Percentiles rank a stretch among this genome's conserved stretches.
phyloP scores from a whole-genome alignment of 35 echinoderm and acorn worm genomes.

The Stichopus chloronotus region DNA sequence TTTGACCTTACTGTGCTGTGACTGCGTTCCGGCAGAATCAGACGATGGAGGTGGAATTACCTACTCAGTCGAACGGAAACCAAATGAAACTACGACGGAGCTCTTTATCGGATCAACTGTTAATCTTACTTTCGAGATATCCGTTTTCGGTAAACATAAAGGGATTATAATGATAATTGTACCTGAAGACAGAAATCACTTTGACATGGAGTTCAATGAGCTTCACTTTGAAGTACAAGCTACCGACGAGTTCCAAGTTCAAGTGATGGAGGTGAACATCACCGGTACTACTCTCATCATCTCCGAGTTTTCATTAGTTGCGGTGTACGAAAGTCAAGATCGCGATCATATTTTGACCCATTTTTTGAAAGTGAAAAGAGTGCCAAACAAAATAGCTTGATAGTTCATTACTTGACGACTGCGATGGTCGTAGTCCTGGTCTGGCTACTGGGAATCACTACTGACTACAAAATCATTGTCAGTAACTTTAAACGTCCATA shows the following conservation, averaged over 20 bases:
- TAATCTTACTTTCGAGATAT: neutral
- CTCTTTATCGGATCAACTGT: neutral
- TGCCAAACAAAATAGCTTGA: neutral
- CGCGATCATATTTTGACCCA: neutral
- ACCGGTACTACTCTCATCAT: neutral
- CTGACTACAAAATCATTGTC: constrained; percentile 24
- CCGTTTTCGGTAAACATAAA: neutral
- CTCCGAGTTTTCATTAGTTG: neutral
- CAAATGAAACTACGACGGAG: neutral
- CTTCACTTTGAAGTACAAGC: neutral
- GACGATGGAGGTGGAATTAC: no score
- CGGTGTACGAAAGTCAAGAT: neutral
- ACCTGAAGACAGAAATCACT: neutral
- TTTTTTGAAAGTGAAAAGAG: constrained; percentile 1
- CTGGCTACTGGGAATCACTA: constrained; percentile 9
- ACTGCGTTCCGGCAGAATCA: no score
- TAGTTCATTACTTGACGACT: neutral
- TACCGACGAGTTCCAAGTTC: neutral
- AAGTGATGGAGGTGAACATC: neutral
- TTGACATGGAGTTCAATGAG: neutral
- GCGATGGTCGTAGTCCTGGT: neutral
- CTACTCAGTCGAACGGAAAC: neutral
- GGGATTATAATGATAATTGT: neutral
- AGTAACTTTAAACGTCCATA: constrained; percentile 11
- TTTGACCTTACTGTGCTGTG: no score